Evolutionary conservation across 2,888 invertebrate species (phyloP), one percentile per base, ranked within the genome.

Genomic region (Caenorhabditis sp.): DNA sequence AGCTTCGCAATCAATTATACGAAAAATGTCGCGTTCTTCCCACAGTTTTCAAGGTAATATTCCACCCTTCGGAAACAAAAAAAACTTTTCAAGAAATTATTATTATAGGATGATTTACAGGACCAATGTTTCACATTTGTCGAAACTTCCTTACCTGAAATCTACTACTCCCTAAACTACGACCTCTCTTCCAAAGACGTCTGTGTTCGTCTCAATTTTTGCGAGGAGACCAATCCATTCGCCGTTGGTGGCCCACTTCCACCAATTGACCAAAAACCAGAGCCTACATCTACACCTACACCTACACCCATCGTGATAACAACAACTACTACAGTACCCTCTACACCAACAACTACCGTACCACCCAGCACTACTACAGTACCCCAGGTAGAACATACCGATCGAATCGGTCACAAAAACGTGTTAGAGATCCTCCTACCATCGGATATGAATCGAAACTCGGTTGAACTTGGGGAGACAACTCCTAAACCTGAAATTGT

Each of bases 111-210:
- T 52, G 59, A 66, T 64, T 71, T 82, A 62, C 66, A 83, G 82
- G 81, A 77, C 20, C 83, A 82, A 52, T 84, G 84, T 50, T 80
- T 76, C 63, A 73, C 82, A 21, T 83, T 84, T 59, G 81, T 83
- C 52, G 80, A 80, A 54, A 73, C 79, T n/a, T 82, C 81, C 53
- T 78, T 84, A 17, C 84, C 83, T 38, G 82, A 83, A 67, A 83
- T 84, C 36, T 84, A 84, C 68, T 80, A 80, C 66, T 80, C 82
- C 4, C 75, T 84, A 31, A 82, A 82, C 65, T 83, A 84, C 57
- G 82, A 84, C 54, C 70, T 83, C 62, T 81, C 82, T 14, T 70
- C 81, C 17, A 81, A 80, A 52, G 83, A 83, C 63, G 73, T 84
- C 23, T 84, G 84, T 54, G 79, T 82, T 4, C 73, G 77, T 17